phyloP scores from a whole-genome alignment of 2,888 invertebrate genomes.

The Pilophorus perplexus region DNA sequence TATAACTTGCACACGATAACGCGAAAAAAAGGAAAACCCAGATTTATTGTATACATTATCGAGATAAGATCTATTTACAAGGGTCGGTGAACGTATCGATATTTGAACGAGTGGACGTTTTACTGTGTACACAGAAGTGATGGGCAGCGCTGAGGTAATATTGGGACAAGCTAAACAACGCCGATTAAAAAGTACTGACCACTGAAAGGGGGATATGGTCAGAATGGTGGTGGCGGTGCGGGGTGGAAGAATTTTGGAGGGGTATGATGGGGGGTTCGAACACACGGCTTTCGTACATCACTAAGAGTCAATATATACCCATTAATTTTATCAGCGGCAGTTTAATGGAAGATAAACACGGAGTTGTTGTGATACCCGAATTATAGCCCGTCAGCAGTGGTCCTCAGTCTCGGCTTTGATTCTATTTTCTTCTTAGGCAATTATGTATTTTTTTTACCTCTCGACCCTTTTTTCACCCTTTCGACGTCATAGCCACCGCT shows the following conservation, averaged over 20 bases:
- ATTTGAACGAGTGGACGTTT: constrained; percentile 29
- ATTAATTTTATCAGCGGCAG: constrained; percentile 38
- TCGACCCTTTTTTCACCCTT: neutral
- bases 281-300: constrained; percentile 23
- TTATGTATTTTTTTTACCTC: constrained; percentile 24
- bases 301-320: constrained; percentile 39
- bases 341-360: constrained; percentile 41
- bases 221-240: neutral
- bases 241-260: neutral
- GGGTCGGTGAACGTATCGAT: constrained; percentile 27
- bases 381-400: constrained; percentile 25
- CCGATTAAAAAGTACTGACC: constrained; percentile 28
- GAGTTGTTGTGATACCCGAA: constrained; percentile 35
- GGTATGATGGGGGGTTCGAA: neutral
- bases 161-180: constrained; percentile 35
- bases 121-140: neutral
- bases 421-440: constrained; percentile 20
- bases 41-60: constrained; percentile 25
- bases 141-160: constrained; percentile 30
- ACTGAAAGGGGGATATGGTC: neutral
- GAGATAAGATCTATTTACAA: constrained; percentile 15
- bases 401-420: constrained; percentile 30
- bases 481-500: neutral
- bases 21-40: constrained; percentile 10
- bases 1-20: neutral